Evolutionary conservation across 1,140 invertebrate genomes (phyloP).

Genomic region (Hyles vespertilio): DNA sequence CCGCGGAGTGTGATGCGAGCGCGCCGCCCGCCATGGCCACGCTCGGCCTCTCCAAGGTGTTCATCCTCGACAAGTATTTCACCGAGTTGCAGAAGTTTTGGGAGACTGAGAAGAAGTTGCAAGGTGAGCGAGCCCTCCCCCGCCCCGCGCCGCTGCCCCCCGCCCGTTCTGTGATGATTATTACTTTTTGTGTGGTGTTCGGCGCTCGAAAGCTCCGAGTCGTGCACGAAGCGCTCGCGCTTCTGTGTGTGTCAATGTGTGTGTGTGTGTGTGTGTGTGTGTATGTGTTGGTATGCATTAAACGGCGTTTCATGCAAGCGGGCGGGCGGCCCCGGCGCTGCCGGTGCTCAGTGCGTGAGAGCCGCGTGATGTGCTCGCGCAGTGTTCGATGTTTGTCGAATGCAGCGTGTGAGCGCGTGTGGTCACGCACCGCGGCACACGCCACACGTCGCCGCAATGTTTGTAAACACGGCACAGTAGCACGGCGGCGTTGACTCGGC

Average conservation of each 20-base stretch:
- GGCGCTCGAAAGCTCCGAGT: slow-evolving; percentile 30
- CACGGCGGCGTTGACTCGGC: no score
- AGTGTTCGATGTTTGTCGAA: no score
- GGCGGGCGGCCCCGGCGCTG: no score
- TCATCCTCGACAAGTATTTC: slow-evolving; percentile 98
- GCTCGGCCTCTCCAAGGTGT: slow-evolving; percentile 95
- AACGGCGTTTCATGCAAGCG: no score
- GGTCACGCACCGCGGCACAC: no score
- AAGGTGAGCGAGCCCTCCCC: slow-evolving; percentile 81
- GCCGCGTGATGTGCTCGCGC: no score
- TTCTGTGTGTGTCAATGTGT: slow-evolving; percentile 7
- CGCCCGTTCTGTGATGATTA: slow-evolving; percentile 16
- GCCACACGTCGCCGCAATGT: slow-evolving; percentile 1
- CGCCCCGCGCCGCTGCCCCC: slow-evolving; percentile 8
- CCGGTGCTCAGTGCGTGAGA: no score
- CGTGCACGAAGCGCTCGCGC: background rate
- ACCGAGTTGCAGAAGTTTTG: slow-evolving; percentile 97
- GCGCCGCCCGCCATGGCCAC: slow-evolving; percentile 84
- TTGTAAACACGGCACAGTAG: background rate
- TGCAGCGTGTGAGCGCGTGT: background rate
- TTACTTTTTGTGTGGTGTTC: slow-evolving; percentile 34
- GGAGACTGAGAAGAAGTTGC: slow-evolving; percentile 96
- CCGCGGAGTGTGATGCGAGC: slow-evolving; percentile 62
- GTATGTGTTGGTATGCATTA: background rate
- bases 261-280: slow-evolving; percentile 9